Percentiles rank a stretch among this genome's conserved stretches.
Evolutionary conservation across 2,113 vertebrate species (phyloP).

Genomic region (Triplophysa tibetana): DNA sequence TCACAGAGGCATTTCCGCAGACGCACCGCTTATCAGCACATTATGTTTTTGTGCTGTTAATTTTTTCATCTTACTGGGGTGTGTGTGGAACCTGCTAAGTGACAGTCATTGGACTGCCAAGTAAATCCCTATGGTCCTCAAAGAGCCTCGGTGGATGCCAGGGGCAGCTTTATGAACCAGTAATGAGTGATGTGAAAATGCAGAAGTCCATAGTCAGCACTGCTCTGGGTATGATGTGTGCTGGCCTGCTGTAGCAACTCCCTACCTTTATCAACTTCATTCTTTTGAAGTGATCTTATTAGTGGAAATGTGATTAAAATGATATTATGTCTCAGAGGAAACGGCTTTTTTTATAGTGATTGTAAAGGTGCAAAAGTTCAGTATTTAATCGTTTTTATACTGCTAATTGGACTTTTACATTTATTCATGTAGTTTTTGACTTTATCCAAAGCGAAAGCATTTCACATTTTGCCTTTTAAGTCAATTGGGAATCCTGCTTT

Average conservation of each 20-base stretch:
- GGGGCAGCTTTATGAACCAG: conserved; percentile 29
- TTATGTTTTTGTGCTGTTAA: conserved; percentile 28
- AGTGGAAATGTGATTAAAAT: background rate
- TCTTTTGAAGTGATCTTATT: background rate
- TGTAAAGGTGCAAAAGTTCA: too few species aligned
- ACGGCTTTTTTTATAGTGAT: background rate
- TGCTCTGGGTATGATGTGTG: background rate
- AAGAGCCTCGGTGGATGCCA: conserved; percentile 9
- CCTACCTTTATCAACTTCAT: too few species aligned
- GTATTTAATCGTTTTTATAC: too few species aligned
- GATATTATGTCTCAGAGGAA: background rate
- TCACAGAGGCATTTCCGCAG: conserved; percentile 14
- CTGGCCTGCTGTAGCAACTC: background rate
- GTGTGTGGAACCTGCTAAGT: conserved; percentile 6
- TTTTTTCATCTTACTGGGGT: conserved; percentile 40
- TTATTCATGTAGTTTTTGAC: too few species aligned
- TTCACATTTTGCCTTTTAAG: too few species aligned
- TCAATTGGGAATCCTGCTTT: too few species aligned
- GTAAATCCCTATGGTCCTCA: conserved; percentile 39
- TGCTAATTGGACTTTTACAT: too few species aligned
- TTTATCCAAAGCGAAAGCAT: too few species aligned
- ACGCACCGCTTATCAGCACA: conserved; percentile 29
- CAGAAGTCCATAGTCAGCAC: conserved; percentile 6
- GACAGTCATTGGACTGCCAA: conserved; percentile 27
- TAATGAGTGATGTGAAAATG: conserved; percentile 25